Conservation (phyloP, 1,140 invertebrate species). For the Drosophila equinoxialis region DNA sequence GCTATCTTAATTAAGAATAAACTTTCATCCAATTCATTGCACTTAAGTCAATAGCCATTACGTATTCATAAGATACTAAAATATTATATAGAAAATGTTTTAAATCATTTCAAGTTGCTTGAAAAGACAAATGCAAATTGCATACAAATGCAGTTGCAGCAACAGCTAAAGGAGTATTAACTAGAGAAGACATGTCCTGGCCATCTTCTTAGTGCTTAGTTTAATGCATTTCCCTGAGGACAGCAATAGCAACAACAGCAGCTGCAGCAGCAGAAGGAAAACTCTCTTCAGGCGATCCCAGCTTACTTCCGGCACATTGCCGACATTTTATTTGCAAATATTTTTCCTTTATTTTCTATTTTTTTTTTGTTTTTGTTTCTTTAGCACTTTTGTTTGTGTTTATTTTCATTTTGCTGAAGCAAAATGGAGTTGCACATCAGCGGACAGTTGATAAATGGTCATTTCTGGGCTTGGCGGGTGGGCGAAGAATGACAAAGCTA, state of each 20-base stretch:
- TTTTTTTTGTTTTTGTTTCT: neutral
- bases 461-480: neutral
- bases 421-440: constrained; percentile 8
- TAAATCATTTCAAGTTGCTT: neutral
- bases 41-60: constrained; percentile 3
- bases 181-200: constrained; percentile 12
- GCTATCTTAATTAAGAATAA: neutral
- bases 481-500: neutral
- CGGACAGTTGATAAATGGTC: constrained; percentile 6
- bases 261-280: neutral
- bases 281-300: constrained; percentile 3
- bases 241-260: neutral
- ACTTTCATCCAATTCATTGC: neutral
- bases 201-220: constrained; percentile 13
- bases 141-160: constrained; percentile 12
- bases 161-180: constrained; percentile 4
- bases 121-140: constrained; percentile 6
- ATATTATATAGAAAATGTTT: neutral
- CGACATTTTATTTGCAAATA: constrained; percentile 14
- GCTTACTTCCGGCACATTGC: constrained; percentile 11
- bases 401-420: constrained; percentile 2
- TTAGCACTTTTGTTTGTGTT: constrained; percentile 1
- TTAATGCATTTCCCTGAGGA: constrained; percentile 9
- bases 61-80: constrained; percentile 1
- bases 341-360: neutral